Percentiles rank a stretch among this genome's conserved stretches.
phyloP scores from a whole-genome alignment of 2,797 vertebrate species.

The Parauchenoglanis punctatus region DNA sequence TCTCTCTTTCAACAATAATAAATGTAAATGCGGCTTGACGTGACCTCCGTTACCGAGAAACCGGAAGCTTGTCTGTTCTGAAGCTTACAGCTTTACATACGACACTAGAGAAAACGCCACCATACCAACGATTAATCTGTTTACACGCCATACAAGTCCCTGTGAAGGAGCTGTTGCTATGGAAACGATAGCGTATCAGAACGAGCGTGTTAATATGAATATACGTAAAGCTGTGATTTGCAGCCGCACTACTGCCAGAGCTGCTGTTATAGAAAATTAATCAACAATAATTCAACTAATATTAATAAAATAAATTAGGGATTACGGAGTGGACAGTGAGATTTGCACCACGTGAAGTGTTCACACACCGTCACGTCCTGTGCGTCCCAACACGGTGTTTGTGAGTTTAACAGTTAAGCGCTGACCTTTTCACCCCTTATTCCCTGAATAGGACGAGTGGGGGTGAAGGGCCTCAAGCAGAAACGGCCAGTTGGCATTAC shows the following conservation, averaged over 20 bases:
- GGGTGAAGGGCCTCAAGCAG: background rate
- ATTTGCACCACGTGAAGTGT: background rate
- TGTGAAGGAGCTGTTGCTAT: background rate
- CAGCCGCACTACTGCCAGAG: background rate
- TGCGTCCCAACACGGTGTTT: background rate
- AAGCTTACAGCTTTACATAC: background rate
- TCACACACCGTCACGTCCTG: background rate
- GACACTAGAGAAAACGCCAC: background rate
- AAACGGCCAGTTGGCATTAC: background rate
- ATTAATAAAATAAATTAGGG: background rate
- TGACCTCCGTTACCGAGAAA: background rate
- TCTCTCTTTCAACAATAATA: background rate
- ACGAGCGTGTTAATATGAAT: background rate
- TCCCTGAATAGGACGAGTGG: slow-evolving; percentile 28
- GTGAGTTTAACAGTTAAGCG: slow-evolving; percentile 10
- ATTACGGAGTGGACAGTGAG: background rate
- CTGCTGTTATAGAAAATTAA: background rate
- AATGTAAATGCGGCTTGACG: background rate
- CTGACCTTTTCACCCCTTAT: slow-evolving; percentile 45
- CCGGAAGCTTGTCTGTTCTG: no score
- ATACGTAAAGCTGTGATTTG: background rate
- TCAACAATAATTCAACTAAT: background rate
- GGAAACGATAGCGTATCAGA: background rate
- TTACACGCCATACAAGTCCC: no score
- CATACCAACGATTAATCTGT: background rate